Percentiles rank a stretch among this genome's conserved stretches.
phyloP scores from a whole-genome alignment of 2,797 vertebrate genomes.

The Hemitrygon akajei region DNA sequence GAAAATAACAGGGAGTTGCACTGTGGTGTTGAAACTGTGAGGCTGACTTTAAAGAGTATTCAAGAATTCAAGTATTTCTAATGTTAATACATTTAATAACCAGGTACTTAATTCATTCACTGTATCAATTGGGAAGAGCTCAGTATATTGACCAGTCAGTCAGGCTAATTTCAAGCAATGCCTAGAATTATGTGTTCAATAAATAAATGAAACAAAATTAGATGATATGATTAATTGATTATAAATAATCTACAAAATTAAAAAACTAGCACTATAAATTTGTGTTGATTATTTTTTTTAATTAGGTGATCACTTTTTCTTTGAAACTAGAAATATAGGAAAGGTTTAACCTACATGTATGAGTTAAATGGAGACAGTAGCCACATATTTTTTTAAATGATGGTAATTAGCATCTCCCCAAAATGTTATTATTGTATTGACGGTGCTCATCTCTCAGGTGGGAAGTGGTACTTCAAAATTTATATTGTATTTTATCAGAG shows the following conservation, averaged over 20 bases:
- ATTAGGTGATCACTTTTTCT: not conserved
- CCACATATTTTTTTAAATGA: not conserved
- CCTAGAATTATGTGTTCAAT: not conserved
- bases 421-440: constrained; percentile 17
- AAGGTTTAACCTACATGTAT: not conserved
- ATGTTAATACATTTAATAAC: not conserved
- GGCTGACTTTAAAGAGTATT: not conserved
- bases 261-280: not conserved
- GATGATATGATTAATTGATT: not conserved
- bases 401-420: not conserved
- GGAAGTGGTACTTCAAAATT: not conserved
- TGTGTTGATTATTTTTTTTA: not conserved
- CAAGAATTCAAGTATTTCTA: not conserved
- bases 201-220: not conserved
- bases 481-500: not conserved
- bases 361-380: not conserved
- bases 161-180: not conserved
- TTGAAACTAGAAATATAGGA: not conserved
- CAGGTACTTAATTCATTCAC: constrained; percentile 17
- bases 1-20: not conserved
- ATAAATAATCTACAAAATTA: not conserved
- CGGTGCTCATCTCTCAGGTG: constrained; percentile 26
- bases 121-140: constrained; percentile 10
- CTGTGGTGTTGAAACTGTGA: not conserved
- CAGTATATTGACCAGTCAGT: not conserved